These are phyloP conservation scores for Eretmodus cyanostictus DNA, from an alignment of 2,113 vertebrate genomes.

Conservation along the genomic window DNA sequence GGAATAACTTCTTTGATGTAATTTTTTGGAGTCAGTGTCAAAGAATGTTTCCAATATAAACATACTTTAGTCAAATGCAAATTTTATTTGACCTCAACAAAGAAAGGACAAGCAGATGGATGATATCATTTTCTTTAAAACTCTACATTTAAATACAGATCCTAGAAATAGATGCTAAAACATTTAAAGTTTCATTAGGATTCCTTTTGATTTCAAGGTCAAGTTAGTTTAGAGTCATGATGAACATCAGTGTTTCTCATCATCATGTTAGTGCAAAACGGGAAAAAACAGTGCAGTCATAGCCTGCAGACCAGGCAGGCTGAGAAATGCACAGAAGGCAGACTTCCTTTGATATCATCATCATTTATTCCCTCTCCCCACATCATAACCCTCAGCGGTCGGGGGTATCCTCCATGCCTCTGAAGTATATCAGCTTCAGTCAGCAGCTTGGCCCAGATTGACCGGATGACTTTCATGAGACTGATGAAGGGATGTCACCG, in stretches of 20 bases:
- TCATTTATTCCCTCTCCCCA: slow-evolving; percentile 37
- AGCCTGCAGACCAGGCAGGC: background rate
- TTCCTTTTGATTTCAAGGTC: background rate
- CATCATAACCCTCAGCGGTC: slow-evolving; percentile 18
- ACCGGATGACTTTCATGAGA: slow-evolving; percentile 19
- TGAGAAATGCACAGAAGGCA: background rate
- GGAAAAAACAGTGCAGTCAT: background rate
- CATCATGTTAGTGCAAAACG: background rate
- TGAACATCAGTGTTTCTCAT: background rate
- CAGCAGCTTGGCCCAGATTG: background rate
- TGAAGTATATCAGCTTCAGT: slow-evolving; percentile 31
- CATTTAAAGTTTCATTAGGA: background rate
- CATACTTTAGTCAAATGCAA: background rate
- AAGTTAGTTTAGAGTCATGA: background rate
- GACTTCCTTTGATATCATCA: slow-evolving; percentile 35
- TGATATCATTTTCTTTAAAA: background rate
- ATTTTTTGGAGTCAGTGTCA: background rate
- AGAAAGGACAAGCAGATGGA: background rate
- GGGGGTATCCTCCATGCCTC: slow-evolving; percentile 6
- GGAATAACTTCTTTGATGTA: background rate
- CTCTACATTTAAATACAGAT: background rate
- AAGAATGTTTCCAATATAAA: background rate
- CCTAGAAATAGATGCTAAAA: background rate
- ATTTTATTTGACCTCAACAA: background rate
- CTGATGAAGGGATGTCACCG: background rate